These are phyloP conservation scores for Nesoenas mayeri DNA, from an alignment of 2,113 vertebrate genomes.

Conservation along the genomic window DNA sequence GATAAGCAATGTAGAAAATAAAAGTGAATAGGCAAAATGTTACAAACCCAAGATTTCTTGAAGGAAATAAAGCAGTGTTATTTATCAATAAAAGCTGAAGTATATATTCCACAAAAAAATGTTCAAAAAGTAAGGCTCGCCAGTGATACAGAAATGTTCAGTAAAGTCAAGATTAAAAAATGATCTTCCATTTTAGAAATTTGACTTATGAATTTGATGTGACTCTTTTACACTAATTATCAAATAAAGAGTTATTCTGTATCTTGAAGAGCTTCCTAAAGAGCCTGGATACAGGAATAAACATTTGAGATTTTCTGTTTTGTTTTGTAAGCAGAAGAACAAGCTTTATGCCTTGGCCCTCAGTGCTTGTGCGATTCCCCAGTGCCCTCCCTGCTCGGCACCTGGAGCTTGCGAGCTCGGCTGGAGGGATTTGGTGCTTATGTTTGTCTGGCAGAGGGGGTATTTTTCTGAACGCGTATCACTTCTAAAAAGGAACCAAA, in stretches of 20 bases:
- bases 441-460: not conserved
- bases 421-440: not conserved
- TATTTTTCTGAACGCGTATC: not conserved
- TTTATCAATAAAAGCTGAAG: not conserved
- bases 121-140: not conserved
- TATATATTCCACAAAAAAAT: not conserved
- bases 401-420: not conserved
- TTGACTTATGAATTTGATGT: not conserved
- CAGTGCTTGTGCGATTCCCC: not conserved
- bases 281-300: not conserved
- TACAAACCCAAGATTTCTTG: not conserved
- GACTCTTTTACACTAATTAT: not conserved
- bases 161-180: not conserved
- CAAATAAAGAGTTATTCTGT: not conserved
- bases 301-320: not conserved
- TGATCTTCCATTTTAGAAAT: not conserved
- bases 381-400: not conserved
- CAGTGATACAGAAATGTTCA: not conserved
- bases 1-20: not conserved
- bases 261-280: not conserved
- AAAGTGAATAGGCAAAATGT: not conserved
- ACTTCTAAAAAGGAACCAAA: not conserved
- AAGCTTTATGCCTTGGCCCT: not conserved
- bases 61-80: not conserved
- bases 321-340: not conserved